Percentiles rank a stretch among this genome's conserved stretches.
Evolutionary conservation across 2,797 vertebrate genomes (phyloP).

Genomic region (Lophius americanus): DNA sequence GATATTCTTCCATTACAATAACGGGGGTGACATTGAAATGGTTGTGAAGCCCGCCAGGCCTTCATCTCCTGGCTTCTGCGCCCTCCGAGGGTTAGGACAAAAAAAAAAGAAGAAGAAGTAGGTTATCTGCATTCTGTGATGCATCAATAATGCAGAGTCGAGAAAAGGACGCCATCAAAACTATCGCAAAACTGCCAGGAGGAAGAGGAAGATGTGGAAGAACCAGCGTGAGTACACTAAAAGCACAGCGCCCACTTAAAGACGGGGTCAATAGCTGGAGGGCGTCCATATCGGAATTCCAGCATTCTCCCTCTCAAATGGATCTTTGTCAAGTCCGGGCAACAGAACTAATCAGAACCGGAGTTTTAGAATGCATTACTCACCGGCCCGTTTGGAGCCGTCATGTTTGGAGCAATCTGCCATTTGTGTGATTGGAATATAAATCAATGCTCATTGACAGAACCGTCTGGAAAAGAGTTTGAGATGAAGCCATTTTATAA

Average conservation of each 20-base stretch:
- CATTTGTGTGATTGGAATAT: conserved; percentile 78
- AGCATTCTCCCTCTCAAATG: conserved; percentile 74
- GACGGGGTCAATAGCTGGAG: conserved; percentile 83
- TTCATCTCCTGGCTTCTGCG: conserved; percentile 40
- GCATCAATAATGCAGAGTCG: conserved; percentile 81
- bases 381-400: conserved; percentile 58
- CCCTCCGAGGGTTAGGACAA: conserved; percentile 56
- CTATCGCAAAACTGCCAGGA: conserved; percentile 81
- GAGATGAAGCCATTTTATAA: conserved; percentile 47
- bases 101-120: conserved; percentile 53
- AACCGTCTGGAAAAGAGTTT: conserved; percentile 43
- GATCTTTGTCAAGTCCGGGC: conserved; percentile 76
- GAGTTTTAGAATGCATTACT: conserved; percentile 77
- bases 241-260: conserved; percentile 79
- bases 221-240: conserved; percentile 79
- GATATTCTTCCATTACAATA: not conserved
- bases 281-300: conserved; percentile 81
- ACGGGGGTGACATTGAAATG: conserved; percentile 15
- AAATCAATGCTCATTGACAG: conserved; percentile 69
- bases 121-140: conserved; percentile 74
- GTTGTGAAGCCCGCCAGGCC: conserved; percentile 4
- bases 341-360: conserved; percentile 76
- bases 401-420: conserved; percentile 63
- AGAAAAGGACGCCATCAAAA: conserved; percentile 71
- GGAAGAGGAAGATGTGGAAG: conserved; percentile 70